Percentiles rank a stretch among this genome's conserved stretches.
Conservation (phyloP, 2,113 vertebrate genomes). For the Pseudonaja textilis region DNA sequence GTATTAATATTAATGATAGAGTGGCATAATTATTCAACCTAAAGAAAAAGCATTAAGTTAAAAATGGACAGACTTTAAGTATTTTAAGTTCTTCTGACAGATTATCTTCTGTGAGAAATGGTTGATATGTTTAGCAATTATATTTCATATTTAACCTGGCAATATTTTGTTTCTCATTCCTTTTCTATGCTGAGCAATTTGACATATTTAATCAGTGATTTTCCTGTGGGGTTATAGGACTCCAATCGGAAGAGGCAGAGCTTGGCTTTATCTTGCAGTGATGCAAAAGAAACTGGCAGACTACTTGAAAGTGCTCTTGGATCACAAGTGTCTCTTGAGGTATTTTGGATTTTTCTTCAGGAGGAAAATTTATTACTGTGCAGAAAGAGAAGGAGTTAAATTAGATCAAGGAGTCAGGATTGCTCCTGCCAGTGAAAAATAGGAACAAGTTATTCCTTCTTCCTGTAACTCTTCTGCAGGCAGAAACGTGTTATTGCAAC, state of each 20-base stretch:
- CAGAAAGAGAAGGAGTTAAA: background rate
- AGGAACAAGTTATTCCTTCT: no score
- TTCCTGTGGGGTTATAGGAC: conserved; percentile 76
- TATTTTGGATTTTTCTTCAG: conserved; percentile 51
- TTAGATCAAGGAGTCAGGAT: background rate
- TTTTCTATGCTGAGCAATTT: background rate
- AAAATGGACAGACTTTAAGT: background rate
- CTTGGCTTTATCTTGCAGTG: conserved; percentile 94
- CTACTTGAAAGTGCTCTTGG: conserved; percentile 91
- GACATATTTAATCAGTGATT: conserved; percentile 2
- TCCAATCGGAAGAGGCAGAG: conserved; percentile 87
- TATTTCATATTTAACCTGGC: background rate
- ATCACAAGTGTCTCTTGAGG: conserved; percentile 88
- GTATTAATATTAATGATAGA: background rate
- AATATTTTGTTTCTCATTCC: background rate
- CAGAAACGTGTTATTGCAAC: background rate
- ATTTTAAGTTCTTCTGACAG: background rate
- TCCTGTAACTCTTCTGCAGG: background rate
- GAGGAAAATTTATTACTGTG: background rate
- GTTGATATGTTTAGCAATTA: background rate
- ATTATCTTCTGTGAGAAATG: background rate
- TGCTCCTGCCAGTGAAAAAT: background rate
- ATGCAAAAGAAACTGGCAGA: conserved; percentile 98
- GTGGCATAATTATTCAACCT: background rate
- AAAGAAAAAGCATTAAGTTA: background rate